A percentile compares a stretch with the other conserved stretches of the same genome.
Conservation (phyloP, 1,140 invertebrate genomes). For the Papilio dardanus region DNA sequence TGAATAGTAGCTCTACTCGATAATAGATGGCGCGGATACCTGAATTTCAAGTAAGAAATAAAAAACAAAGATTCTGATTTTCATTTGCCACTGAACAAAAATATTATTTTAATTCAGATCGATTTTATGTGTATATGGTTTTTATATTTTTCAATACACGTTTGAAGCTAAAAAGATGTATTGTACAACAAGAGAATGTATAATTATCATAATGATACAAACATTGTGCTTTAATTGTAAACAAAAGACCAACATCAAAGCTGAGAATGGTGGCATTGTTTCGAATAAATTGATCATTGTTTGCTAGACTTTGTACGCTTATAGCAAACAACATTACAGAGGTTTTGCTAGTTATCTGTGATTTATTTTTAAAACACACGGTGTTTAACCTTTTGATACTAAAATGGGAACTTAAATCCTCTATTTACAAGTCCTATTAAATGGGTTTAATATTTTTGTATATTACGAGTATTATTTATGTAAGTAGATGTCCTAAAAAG, state of each 20-base stretch:
- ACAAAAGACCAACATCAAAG: constrained; percentile 1
- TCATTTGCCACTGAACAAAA: not conserved
- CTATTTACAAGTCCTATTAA: not conserved
- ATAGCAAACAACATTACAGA: not conserved
- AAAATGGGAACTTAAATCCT: not conserved
- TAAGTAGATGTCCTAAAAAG: not conserved
- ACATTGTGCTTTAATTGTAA: not conserved
- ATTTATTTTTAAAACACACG: not conserved
- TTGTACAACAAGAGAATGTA: not conserved
- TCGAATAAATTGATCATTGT: constrained; percentile 10
- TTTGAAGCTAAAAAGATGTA: not conserved
- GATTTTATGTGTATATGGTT: not conserved
- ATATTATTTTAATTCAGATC: not conserved
- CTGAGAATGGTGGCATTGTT: not conserved
- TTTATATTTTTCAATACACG: not conserved
- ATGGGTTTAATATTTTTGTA: not conserved
- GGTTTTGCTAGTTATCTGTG: not conserved
- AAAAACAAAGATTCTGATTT: not conserved
- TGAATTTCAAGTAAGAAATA: not conserved
- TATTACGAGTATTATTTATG: no score
- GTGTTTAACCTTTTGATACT: not conserved
- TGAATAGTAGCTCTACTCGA: not conserved
- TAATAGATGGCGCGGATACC: not conserved
- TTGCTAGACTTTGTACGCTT: not conserved
- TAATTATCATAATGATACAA: not conserved